phyloP scores from a whole-genome alignment of 2,797 vertebrate genomes.

The Pipistrellus pygmaeus region DNA sequence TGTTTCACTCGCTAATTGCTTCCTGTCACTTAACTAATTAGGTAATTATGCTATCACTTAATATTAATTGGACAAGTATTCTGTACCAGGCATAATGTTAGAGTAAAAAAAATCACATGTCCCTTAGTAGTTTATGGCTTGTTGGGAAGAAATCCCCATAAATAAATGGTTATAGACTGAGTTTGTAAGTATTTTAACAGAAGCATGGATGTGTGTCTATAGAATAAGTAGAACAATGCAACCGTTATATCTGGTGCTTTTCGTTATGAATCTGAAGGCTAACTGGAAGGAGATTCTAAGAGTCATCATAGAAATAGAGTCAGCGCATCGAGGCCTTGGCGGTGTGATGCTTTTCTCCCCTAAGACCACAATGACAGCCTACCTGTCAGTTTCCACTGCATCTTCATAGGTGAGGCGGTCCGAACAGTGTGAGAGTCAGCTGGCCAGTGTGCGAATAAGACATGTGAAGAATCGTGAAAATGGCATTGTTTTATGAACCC shows the following conservation, averaged over 20 bases:
- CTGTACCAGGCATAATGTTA: neutral
- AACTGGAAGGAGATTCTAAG: neutral
- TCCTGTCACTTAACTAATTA: conserved; percentile 65
- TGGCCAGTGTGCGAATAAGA: neutral
- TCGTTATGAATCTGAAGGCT: neutral
- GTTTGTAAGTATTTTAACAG: neutral
- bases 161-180: neutral
- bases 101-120: neutral
- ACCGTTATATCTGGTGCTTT: neutral
- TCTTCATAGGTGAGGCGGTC: neutral
- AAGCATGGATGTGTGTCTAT: neutral
- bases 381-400: neutral
- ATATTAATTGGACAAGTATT: conserved; percentile 32
- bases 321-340: neutral
- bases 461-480: neutral
- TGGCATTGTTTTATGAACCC: neutral
- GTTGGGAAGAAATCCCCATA: neutral
- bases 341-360: neutral
- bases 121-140: neutral
- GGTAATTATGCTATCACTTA: conserved; percentile 51
- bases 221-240: neutral
- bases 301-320: neutral
- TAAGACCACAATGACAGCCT: neutral
- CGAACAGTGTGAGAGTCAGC: neutral
- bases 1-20: conserved; percentile 57